These are phyloP conservation scores for Eupleurogrammus muticus DNA, from an alignment of 2,797 vertebrate species.

Conservation along the genomic window DNA sequence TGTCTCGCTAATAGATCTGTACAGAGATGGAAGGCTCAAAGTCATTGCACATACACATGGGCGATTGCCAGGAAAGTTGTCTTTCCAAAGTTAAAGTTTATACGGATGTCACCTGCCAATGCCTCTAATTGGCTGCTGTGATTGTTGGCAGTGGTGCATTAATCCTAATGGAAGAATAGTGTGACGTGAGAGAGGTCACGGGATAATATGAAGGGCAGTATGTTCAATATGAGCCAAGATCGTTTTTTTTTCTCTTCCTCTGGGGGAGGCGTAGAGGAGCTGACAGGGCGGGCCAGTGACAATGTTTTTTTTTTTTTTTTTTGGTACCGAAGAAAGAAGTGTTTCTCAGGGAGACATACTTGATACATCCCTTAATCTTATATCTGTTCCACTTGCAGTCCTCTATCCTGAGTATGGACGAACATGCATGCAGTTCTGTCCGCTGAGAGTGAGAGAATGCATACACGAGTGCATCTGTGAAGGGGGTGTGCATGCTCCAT, in stretches of 20 bases:
- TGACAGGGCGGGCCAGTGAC: slow-evolving; percentile 48
- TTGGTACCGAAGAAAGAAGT: slow-evolving; percentile 68
- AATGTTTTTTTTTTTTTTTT: slow-evolving; percentile 24
- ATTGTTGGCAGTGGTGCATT: slow-evolving; percentile 18
- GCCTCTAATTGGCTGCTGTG: slow-evolving; percentile 37
- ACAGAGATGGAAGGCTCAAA: slow-evolving; percentile 7
- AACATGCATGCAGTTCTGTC: slow-evolving; percentile 61
- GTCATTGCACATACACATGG: slow-evolving; percentile 34
- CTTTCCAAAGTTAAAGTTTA: slow-evolving; percentile 36
- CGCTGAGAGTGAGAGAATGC: slow-evolving; percentile 42
- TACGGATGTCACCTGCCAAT: slow-evolving; percentile 25
- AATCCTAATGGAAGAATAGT: slow-evolving; percentile 28
- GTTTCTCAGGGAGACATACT: slow-evolving; percentile 84
- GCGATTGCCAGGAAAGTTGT: slow-evolving; percentile 52
- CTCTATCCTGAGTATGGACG: slow-evolving; percentile 34
- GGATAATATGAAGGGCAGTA: slow-evolving; percentile 36
- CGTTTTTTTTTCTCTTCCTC: background rate
- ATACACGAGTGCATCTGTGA: slow-evolving; percentile 34
- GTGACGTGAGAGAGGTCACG: slow-evolving; percentile 26
- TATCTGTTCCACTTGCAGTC: slow-evolving; percentile 49
- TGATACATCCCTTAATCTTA: slow-evolving; percentile 75
- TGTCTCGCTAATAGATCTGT: slow-evolving; percentile 7
- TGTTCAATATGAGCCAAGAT: slow-evolving; percentile 58
- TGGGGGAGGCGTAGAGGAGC: slow-evolving; percentile 15
- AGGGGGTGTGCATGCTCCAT: slow-evolving; percentile 63